These are phyloP conservation scores for Anguilla marmorata DNA, from an alignment of 2,797 vertebrate genomes.

Conservation along the genomic window DNA sequence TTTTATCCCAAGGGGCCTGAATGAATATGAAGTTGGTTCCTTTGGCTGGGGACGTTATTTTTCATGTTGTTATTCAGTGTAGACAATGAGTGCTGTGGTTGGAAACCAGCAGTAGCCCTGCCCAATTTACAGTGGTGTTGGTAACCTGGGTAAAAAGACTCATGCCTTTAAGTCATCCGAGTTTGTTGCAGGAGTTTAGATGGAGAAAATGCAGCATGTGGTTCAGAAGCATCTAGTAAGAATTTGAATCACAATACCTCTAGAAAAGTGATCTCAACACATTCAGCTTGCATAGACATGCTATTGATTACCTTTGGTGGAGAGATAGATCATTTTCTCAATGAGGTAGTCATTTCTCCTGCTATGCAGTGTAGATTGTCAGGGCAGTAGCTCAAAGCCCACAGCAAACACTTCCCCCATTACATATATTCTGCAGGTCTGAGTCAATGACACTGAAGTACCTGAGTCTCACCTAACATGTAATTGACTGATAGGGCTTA, in stretches of 20 bases:
- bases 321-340: background rate
- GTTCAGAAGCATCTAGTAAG: background rate
- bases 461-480: background rate
- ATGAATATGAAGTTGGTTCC: background rate
- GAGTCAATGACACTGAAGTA: background rate
- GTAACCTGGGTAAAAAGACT: background rate
- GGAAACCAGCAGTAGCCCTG: background rate
- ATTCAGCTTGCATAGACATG: background rate
- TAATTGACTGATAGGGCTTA: background rate
- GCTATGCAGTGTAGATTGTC: background rate
- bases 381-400: background rate
- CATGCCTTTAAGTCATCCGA: background rate
- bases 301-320: background rate
- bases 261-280: background rate
- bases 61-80: background rate
- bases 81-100: background rate
- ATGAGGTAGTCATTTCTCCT: background rate
- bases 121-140: background rate
- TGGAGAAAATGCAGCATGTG: background rate
- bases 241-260: background rate
- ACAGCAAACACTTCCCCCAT: background rate
- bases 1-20: background rate
- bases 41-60: background rate
- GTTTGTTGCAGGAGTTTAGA: background rate
- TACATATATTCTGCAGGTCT: background rate